These are phyloP conservation scores for Enoplosus armatus DNA, from an alignment of 2,797 vertebrate species.

Conservation along the genomic window DNA sequence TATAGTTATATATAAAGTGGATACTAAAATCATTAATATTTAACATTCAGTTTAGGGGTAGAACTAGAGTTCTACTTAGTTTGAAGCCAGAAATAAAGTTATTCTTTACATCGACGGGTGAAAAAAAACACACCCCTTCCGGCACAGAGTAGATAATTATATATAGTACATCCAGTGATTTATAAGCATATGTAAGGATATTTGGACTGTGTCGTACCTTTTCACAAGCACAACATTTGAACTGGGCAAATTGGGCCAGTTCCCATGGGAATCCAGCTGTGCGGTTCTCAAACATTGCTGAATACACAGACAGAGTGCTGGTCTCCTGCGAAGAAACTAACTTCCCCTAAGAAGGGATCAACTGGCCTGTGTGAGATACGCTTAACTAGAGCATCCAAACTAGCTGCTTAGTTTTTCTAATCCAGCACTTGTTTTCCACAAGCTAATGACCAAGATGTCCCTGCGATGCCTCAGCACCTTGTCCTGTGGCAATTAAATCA, in stretches of 20 bases:
- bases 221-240: too few species aligned
- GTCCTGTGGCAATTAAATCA: constrained; percentile 2
- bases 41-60: neutral
- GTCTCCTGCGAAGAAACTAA: constrained; percentile 3
- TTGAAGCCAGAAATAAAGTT: neutral
- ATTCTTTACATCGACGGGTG: neutral
- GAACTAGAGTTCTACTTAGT: neutral
- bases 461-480: constrained; percentile 3
- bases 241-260: constrained; percentile 1
- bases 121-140: neutral
- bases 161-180: constrained; percentile 4
- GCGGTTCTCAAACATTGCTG: constrained; percentile 11
- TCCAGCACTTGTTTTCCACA: neutral
- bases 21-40: neutral
- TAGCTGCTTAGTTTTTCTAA: neutral
- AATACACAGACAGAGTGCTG: constrained; percentile 5
- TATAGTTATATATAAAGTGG: neutral
- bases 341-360: constrained; percentile 5
- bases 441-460: constrained; percentile 13
- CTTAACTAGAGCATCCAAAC: constrained; percentile 3
- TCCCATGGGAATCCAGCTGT: constrained; percentile 2
- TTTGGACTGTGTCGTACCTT: neutral
- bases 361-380: neutral
- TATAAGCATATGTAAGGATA: neutral
- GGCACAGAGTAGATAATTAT: neutral